Percentiles rank a stretch among this genome's conserved stretches.
phyloP scores from a whole-genome alignment of 2,113 vertebrate genomes.

The Muscicapa adusta region DNA sequence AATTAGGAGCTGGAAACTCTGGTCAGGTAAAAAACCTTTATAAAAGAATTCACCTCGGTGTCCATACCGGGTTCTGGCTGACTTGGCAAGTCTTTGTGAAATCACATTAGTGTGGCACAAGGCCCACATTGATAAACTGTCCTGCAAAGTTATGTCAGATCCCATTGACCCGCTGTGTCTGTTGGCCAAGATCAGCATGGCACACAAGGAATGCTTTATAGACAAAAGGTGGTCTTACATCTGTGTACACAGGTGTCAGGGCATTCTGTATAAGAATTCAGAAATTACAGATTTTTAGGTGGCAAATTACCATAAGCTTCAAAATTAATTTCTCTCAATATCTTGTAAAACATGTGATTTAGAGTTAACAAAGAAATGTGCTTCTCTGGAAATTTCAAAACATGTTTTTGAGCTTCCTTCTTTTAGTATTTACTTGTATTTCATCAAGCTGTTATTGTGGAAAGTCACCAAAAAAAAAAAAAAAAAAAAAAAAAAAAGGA shows the following conservation, averaged over 20 bases:
- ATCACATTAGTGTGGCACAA: not conserved
- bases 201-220: not conserved
- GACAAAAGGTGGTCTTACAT: not conserved
- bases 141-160: not conserved
- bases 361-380: not conserved
- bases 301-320: not conserved
- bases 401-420: not conserved
- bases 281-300: not conserved
- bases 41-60: not conserved
- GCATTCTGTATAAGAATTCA: not conserved
- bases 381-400: not conserved
- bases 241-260: not conserved
- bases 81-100: not conserved
- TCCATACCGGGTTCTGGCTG: not conserved
- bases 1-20: not conserved
- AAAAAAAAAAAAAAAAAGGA: not conserved
- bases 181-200: not conserved
- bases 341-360: not conserved
- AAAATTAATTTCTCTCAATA: not conserved
- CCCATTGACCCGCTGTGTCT: not conserved
- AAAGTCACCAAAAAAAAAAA: not conserved
- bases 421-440: not conserved
- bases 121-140: not conserved
- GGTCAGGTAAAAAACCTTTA: not conserved
- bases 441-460: not conserved